Percentiles rank a stretch among this genome's conserved stretches.
Evolutionary conservation across 2,888 invertebrate genomes (phyloP).

Genomic region (Uropetala carovei): DNA sequence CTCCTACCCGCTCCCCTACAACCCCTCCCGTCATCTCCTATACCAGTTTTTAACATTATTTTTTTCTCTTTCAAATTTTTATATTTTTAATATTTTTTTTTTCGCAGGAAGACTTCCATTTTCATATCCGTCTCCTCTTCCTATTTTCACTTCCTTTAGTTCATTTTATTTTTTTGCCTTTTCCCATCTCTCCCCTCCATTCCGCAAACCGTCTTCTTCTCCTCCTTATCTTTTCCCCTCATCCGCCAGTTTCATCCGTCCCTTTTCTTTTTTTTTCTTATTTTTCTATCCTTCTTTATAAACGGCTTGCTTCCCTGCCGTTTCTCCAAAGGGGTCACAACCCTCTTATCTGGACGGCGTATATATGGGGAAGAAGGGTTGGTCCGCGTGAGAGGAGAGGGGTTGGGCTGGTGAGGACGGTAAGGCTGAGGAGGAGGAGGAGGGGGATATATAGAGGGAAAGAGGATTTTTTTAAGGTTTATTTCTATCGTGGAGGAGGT

Average conservation of each 20-base stretch:
- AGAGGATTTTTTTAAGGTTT: not conserved
- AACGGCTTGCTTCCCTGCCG: not conserved
- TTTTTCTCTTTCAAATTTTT: no score
- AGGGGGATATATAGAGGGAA: not conserved
- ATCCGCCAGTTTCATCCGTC: not conserved
- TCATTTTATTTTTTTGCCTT: not conserved
- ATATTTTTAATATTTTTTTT: not conserved
- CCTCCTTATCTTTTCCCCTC: not conserved
- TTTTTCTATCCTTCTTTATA: slow-evolving; percentile 1
- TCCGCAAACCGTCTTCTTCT: not conserved
- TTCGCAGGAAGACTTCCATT: not conserved
- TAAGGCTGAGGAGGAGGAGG: not conserved
- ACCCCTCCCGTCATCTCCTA: no score
- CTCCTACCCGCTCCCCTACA: no score
- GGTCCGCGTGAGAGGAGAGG: no score
- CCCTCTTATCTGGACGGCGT: slow-evolving; percentile 31
- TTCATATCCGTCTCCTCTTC: not conserved
- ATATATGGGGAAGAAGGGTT: not conserved
- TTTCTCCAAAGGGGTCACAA: not conserved
- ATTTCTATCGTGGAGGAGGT: not conserved
- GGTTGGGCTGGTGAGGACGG: not conserved
- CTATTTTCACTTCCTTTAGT: not conserved
- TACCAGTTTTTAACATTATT: no score
- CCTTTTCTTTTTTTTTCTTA: not conserved
- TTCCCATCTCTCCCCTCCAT: not conserved